Evolutionary conservation across 1,140 invertebrate species (phyloP), one percentile per base, ranked within the genome.

Genomic region (Popillia japonica): DNA sequence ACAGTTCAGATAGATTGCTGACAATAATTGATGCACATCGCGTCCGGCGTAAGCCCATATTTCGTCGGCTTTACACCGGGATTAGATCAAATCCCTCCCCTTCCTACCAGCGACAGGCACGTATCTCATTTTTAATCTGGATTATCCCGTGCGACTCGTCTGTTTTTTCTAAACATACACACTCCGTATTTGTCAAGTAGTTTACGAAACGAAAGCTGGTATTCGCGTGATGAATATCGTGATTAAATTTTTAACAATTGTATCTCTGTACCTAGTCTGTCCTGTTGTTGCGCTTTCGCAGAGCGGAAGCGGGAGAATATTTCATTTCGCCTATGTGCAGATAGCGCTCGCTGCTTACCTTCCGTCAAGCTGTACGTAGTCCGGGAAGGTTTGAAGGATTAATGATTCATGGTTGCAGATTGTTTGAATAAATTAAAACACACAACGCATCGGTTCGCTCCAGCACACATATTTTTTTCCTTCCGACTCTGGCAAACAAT

Each of bases 51-150:
- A 82, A 83, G 78, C 83, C 80, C 81, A 85, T 84, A 83, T 83
- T 85, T 84, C 80, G 79, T 81, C 79, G 80, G 83, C 79, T 84
- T 84, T 83, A 80, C 79, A 64, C 55, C n/a, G 14, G 82, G 81
- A 83, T 83, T 83, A 83, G 59, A 75, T 77, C 61, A 76, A 59
- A 79, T 79, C 79, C 72, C 79, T 23, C 48, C 48, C 6, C 48
- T 80, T 77, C 77, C 76, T 81, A 77, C 27, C 75, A 77, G 55
- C 72, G 68, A 75, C 76, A 72, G 79, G 80, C 83, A 83, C 83
- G 83, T 84, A 82, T 82, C 82, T 84, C 84, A 83, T 85, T 84
- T 85, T 84, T 84, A 85, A 84, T 85, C 84, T 82, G 81, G 82
- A 84, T 84, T 84, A 83, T 82, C 81, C 75, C 76, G 34, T 34